A percentile compares a stretch with the other conserved stretches of the same genome.
Conservation (phyloP, 2,113 vertebrate genomes). For the Sander vitreus region DNA sequence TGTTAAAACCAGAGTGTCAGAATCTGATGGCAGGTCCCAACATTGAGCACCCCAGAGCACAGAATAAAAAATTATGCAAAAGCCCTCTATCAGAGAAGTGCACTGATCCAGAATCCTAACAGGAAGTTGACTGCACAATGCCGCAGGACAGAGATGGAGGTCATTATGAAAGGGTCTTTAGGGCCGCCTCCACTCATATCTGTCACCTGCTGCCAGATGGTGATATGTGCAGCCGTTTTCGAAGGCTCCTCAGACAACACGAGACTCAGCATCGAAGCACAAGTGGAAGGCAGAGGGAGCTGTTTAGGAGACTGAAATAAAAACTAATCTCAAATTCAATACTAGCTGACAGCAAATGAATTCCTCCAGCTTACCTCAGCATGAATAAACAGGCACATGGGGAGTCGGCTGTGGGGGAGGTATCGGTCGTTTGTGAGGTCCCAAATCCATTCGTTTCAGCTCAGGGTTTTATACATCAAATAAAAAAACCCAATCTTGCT, state of each 20-base stretch:
- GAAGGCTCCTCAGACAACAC: slow-evolving; percentile 62
- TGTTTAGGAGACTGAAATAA: slow-evolving; percentile 91
- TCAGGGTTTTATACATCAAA: slow-evolving; percentile 84
- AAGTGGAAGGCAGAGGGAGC: slow-evolving; percentile 83
- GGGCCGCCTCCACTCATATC: slow-evolving; percentile 56
- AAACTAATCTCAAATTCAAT: slow-evolving; percentile 95
- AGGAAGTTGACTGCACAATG: slow-evolving; percentile 61
- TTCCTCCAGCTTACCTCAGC: slow-evolving; percentile 95
- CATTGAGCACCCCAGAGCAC: slow-evolving; percentile 14
- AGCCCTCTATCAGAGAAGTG: slow-evolving; percentile 40
- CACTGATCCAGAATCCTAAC: slow-evolving; percentile 64
- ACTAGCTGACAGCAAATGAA: slow-evolving; percentile 94
- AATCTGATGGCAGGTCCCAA: slow-evolving; percentile 34
- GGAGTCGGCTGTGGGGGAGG: slow-evolving; percentile 74
- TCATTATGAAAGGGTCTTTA: slow-evolving; percentile 69
- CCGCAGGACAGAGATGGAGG: slow-evolving; percentile 60
- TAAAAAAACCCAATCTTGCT: slow-evolving; percentile 81
- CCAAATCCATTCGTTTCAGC: slow-evolving; percentile 84
- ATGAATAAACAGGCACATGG: slow-evolving; percentile 90
- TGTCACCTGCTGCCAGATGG: slow-evolving; percentile 72
- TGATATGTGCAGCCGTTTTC: slow-evolving; percentile 61
- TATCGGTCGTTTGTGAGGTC: slow-evolving; percentile 73
- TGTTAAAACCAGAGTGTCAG: slow-evolving; percentile 14
- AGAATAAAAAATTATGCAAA: slow-evolving; percentile 47
- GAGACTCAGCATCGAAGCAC: slow-evolving; percentile 53